Evolutionary conservation across 1,140 invertebrate species (phyloP), one percentile per base, ranked within the genome.

Genomic region (Caerostris extrusa): DNA sequence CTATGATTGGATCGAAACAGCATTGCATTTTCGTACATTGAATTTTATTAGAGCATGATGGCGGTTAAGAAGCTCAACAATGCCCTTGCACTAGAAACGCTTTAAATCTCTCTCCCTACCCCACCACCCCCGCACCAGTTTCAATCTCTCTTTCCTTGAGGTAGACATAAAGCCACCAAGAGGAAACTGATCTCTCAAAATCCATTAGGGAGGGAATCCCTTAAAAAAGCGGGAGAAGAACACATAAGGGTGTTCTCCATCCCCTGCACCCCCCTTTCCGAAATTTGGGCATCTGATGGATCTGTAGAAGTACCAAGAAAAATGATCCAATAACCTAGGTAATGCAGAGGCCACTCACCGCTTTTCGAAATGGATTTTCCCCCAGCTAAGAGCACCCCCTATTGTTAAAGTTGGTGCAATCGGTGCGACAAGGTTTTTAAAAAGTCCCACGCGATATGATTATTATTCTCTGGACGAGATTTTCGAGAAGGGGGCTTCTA

Each of bases 241-340:
- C 69, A 90, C 69, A 90, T 90, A 71, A 90, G 88, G 8, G 61
- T n/a, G 85, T 87, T 58, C 58, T 60, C 85, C 50, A 64, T 10
- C n/a, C 71, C 10, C 71, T 34, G 0, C 71, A 7, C n/a, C 7
- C 60, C 61, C 87, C 14, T 14, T 19, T 89, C n/a, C 64, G 57
- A 90, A 90, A 77, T 81, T 81, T 81, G 89, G 89, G 57, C 67
- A 57, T 67, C 58, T 91, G 77, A 91, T 91, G 60, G 90, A 91
- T 91, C 19, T 34, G 34, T 50, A 19, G 19, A 71, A 60, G 89
- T 77, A 77, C 69, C 34, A 92, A 93, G 91, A 93, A 93, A 93
- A 93, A 93, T 93, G 91, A 93, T 93, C 91, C 91, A 93, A 93
- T 93, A 93, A 93, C 91, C 91, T 93, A 87, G 91, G 91, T 93